Base-by-base conservation (phyloP, 2,888 invertebrate species). In the Andrena marginata region DNA sequence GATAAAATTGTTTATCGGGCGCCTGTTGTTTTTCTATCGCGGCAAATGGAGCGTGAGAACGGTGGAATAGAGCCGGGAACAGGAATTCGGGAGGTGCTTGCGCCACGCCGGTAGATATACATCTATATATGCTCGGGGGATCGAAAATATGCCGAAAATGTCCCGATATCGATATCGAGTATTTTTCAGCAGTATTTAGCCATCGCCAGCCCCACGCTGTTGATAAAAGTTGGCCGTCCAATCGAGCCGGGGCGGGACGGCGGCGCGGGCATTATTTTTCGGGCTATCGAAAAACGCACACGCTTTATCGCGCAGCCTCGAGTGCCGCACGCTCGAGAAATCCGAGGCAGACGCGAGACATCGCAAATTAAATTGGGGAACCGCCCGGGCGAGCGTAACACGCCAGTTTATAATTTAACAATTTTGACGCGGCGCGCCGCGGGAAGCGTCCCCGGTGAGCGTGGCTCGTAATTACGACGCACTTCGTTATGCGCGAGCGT, bases 361-460 rank as follows among this genome's bases (percentile, higher is more conserved):
- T 56, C 13, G 56, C 33, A 31, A 77, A 77, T 77, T 42, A 49
- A 77, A 77, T 77, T 77, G 64, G 64, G 16, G 56, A 49, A 48
- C n/a, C 54, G 75, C 23, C 23, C 68, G 48, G 51, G 23, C 65
- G 31, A 49, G 56, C n/a, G 71, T 3, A 51, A 59, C 49, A 23
- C 59, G 59, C 48, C 65, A 26, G 74, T 65, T 51, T 42, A 74
- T 60, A 77, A 77, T 77, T 74, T 31, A 67, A 60, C 63, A 33
- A 77, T 77, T 72, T 72, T 23, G 8, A 0, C 10, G 20, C 5
- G 23, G 23, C 33, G 10, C 54, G 33, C 6, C 23, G 26, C 6
- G 31, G 59, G n/a, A 51, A 29, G 20, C 68, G 60, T 60, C 69
- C 60, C n/a, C 68, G 42, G 48, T n/a, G 68, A 23, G 16, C 23